Conservation (phyloP, 2,113 vertebrate genomes). For the Cariama cristata region DNA sequence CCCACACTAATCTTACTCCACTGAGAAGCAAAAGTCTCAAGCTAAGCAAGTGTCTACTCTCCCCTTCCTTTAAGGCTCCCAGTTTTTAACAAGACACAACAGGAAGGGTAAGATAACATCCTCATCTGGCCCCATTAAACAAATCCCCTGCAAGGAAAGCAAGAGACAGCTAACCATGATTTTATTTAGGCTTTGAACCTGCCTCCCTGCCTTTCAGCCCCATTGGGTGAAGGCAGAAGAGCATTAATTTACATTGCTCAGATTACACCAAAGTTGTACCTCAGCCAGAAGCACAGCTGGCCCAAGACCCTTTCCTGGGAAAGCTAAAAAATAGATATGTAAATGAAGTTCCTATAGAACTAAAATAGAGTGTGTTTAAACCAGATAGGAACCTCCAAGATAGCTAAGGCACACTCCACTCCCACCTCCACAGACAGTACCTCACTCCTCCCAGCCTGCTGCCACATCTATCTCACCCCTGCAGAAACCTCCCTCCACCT, state of each 20-base stretch:
- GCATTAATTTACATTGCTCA: background rate
- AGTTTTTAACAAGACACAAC: background rate
- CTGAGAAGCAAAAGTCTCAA: background rate
- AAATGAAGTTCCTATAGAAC: background rate
- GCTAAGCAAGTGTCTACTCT: background rate
- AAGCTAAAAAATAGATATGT: background rate
- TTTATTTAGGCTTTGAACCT: background rate
- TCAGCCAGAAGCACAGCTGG: background rate
- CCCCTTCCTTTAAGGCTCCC: background rate
- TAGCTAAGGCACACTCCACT: background rate
- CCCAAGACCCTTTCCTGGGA: background rate
- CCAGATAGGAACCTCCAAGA: background rate
- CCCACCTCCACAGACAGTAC: background rate
- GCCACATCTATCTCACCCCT: background rate
- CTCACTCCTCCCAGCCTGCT: background rate
- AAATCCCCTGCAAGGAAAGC: background rate
- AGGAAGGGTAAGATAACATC: background rate
- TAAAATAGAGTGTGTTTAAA: background rate
- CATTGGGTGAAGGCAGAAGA: rapidly evolving
- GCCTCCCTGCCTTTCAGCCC: background rate
- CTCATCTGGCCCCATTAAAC: background rate
- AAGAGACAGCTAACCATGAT: background rate
- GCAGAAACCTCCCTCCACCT: background rate
- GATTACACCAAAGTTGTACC: background rate
- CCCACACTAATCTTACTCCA: background rate